A percentile compares a stretch with the other conserved stretches of the same genome.
These are phyloP conservation scores for Lepidurus apus DNA, from an alignment of 1,140 invertebrate species.

Conservation along the genomic window DNA sequence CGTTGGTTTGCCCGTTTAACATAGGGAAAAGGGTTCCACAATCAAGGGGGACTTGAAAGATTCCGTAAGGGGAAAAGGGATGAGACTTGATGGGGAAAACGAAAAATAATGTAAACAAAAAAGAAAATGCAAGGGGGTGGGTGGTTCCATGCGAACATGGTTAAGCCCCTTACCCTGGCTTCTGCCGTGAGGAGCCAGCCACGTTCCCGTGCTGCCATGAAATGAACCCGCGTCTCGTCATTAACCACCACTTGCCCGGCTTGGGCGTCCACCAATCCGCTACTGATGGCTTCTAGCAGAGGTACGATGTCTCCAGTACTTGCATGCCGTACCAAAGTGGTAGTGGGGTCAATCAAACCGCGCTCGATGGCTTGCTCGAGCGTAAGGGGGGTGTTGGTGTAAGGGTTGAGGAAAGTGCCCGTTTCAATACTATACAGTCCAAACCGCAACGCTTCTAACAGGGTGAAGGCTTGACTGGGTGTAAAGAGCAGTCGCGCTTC, in stretches of 20 bases:
- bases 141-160: slow-evolving; percentile 35
- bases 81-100: slow-evolving; percentile 8
- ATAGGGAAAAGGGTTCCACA: no score
- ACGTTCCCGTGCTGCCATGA: slow-evolving; percentile 78
- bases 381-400: slow-evolving; percentile 58
- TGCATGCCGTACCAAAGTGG: slow-evolving; percentile 74
- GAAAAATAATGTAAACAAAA: slow-evolving; percentile 27
- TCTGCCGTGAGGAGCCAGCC: slow-evolving; percentile 81
- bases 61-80: slow-evolving; percentile 23
- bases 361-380: slow-evolving; percentile 67
- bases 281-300: slow-evolving; percentile 68
- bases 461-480: slow-evolving; percentile 64
- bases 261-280: slow-evolving; percentile 66
- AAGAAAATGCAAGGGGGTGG: slow-evolving; percentile 34
- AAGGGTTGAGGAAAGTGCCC: slow-evolving; percentile 73
- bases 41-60: no score
- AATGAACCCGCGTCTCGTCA: slow-evolving; percentile 64
- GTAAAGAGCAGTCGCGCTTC: slow-evolving; percentile 68
- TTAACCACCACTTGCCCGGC: slow-evolving; percentile 62
- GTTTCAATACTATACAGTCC: slow-evolving; percentile 73
- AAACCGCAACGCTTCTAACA: slow-evolving; percentile 75
- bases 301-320: slow-evolving; percentile 65
- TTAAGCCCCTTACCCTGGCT: slow-evolving; percentile 70
- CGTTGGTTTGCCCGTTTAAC: no score
- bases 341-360: slow-evolving; percentile 76